Base-by-base conservation (phyloP, 2,888 invertebrate species). In the Aporophyla nigra region DNA sequence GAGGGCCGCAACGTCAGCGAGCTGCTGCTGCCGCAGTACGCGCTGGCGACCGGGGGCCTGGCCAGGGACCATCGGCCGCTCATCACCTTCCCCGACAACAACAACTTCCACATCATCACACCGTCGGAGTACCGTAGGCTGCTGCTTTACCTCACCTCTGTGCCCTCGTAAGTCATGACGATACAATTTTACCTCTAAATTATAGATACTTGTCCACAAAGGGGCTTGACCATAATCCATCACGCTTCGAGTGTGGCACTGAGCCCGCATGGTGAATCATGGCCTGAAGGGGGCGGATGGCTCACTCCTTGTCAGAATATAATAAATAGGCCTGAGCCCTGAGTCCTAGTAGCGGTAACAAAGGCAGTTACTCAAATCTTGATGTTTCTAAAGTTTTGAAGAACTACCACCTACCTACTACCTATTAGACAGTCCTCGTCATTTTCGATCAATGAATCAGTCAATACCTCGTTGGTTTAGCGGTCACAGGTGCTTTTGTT, bases 1-100 rank as follows among this genome's bases (percentile, higher is more conserved):
- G 97, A 97, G 89, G 98, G 98, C 74, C 97, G 98, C 86, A 98
- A 98, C 95, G 99, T 99, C 89, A 98, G 98, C 61, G 98, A 99
- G 93, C 97, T 99, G 86, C 97, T 99, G 78, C 98, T 99, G 92
- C 98, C 98, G 79, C 98, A 99, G 96, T 99, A 98, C 95, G 98
- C 99, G 81, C 98, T 99, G 92, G 98, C 99, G 87, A 98, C 99
- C 83, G 99, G 99, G 86, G 99, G 99, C 51, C 98, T 99, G 96
- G 98, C 99, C n/a, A 97, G 97, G 90, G 99, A 99, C 95, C 99
- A 99, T 90, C 98, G 98, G 90, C 99, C 99, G 27, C 97, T 99
- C 89, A 98, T 99, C 92, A 99, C 99, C 86, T 99, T 99, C 96
- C 99, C 99, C 59, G 99, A 99, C 96, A 97, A 98, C 94, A 98